Base-by-base conservation (phyloP, 2,888 invertebrate genomes). In the Cloeon dipterum region DNA sequence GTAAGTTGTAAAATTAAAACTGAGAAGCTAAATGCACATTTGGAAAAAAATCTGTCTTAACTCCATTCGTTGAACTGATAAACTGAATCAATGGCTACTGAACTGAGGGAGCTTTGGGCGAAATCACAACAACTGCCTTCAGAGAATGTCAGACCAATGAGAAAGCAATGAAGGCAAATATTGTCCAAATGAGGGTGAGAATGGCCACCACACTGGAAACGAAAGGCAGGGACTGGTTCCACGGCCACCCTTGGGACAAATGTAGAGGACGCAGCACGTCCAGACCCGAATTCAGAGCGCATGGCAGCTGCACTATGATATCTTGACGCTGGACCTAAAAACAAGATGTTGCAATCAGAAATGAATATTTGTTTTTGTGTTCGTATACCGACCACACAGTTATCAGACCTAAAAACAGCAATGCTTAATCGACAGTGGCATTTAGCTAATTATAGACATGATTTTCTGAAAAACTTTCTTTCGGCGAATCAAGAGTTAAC, bases 301-400 rank as follows among this genome's bases (percentile, higher is more conserved):
- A 83, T 13, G 77, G 70, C 26, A 75, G 69, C 52, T 82, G 79
- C 20, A 83, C 75, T 49, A 88, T 86, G 43, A 82, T 83, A 50
- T 83, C 83, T 56, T 79, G 79, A 48, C 77, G 74, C 48, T 82
- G 78, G 42, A 82, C 72, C 68, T 88, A 68, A 43, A 54, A 56
- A 7, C n/a, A n/a, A n/a, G n/a, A n/a, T n/a, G 49, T 47, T 20
- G 47, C 47, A 39, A 55, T 55, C 4, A 44, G 39, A 40, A 33
- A 38, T 26, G 35, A 37, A 38, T 37, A 11, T n/a, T n/a, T n/a
- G n/a, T n/a, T n/a, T n/a, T n/a, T n/a, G n/a, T n/a, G n/a, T n/a
- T n/a, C n/a, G n/a, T n/a, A n/a, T n/a, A n/a, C n/a, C n/a, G n/a
- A n/a, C n/a, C n/a, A n/a, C n/a, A n/a, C n/a, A n/a, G n/a, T n/a